These are phyloP conservation scores for Crypturellus tataupa DNA, from an alignment of 2,797 vertebrate species.

Conservation along the genomic window DNA sequence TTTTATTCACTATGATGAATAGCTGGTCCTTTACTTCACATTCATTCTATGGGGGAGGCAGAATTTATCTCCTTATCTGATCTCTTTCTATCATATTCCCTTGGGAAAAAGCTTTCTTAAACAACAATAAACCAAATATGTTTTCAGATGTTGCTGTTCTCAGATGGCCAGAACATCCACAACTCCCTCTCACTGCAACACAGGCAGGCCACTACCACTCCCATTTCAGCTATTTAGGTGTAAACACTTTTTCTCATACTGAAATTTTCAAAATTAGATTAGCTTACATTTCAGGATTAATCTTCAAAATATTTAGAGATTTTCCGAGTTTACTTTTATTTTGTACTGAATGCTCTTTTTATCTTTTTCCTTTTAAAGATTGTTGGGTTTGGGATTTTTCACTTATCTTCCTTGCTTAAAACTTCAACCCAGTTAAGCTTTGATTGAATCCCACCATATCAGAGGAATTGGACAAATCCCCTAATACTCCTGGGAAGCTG, in stretches of 20 bases:
- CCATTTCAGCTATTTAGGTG: background rate
- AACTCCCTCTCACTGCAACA: background rate
- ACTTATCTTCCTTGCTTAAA: background rate
- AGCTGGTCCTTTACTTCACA: background rate
- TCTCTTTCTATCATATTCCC: background rate
- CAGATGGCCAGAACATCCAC: background rate
- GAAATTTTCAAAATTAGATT: background rate
- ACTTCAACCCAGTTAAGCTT: background rate
- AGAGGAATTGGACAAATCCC: background rate
- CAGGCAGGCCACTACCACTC: background rate
- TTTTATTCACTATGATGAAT: conserved; percentile 4
- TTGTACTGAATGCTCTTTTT: background rate
- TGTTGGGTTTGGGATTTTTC: background rate
- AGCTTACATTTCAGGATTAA: background rate
- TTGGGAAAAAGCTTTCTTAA: conserved; percentile 4
- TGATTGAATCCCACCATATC: background rate
- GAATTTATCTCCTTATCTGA: background rate
- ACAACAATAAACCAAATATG: background rate
- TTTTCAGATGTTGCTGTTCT: background rate
- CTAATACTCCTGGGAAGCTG: background rate
- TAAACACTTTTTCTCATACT: background rate
- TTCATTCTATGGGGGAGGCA: background rate
- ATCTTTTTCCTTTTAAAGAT: background rate
- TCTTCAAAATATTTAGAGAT: background rate
- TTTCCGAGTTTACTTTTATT: background rate